A percentile compares a stretch with the other conserved stretches of the same genome.
Evolutionary conservation across 2,113 vertebrate genomes (phyloP).

Genomic region (Cebidichthys violaceus): DNA sequence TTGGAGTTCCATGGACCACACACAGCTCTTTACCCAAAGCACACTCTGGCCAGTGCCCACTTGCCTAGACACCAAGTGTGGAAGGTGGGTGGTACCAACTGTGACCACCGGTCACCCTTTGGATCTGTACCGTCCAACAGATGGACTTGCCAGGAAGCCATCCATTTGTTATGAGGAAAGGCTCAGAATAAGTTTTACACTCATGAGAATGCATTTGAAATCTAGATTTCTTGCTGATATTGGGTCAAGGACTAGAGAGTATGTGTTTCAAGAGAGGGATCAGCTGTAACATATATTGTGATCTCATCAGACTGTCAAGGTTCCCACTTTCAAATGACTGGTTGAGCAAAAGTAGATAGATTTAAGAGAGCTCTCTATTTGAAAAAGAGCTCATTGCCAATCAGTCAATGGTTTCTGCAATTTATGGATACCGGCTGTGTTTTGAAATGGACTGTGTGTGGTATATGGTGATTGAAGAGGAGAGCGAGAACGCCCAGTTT

Average conservation of each 20-base stretch:
- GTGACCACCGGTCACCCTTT: constrained; percentile 53
- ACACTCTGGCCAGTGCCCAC: constrained; percentile 54
- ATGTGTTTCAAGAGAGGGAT: constrained; percentile 15
- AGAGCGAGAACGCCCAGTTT: constrained; percentile 47
- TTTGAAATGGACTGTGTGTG: constrained; percentile 65
- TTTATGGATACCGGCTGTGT: constrained; percentile 47
- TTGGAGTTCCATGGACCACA: constrained; percentile 74
- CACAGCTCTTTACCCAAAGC: constrained; percentile 64
- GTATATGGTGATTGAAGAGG: constrained; percentile 65
- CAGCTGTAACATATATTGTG: constrained; percentile 40
- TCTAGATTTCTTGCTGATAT: constrained; percentile 13
- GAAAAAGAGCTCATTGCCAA: constrained; percentile 52
- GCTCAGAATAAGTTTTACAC: constrained; percentile 10
- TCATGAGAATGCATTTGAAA: constrained; percentile 27
- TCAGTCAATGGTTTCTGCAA: constrained; percentile 55
- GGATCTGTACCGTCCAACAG: constrained; percentile 25
- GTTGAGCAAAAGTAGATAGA: constrained; percentile 57
- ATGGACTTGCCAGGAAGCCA: constrained; percentile 32
- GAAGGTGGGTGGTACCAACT: constrained; percentile 43
- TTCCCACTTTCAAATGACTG: constrained; percentile 45
- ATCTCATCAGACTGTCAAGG: constrained; percentile 51
- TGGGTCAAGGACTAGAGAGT: constrained; percentile 13
- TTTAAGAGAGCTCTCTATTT: constrained; percentile 61
- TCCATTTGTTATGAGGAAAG: constrained; percentile 25
- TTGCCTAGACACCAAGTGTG: constrained; percentile 53